Evolutionary conservation across 1,140 invertebrate genomes (phyloP).

Genomic region (Lordiphosa clarofinis): DNA sequence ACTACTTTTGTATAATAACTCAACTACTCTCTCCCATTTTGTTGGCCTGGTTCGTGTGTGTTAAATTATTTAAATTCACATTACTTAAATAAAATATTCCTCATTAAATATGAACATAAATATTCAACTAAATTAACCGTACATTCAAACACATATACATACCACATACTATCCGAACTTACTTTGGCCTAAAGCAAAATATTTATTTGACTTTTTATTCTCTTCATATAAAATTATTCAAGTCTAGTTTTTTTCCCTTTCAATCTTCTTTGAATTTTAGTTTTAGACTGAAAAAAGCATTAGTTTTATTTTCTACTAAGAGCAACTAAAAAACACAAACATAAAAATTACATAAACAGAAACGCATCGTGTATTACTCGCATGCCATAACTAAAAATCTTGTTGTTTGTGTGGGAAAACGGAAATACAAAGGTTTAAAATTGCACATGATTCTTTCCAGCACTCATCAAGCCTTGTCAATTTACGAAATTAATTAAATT

Average conservation of each 20-base stretch:
- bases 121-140: constrained; percentile 48
- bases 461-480: constrained; percentile 56
- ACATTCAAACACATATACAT: constrained; percentile 41
- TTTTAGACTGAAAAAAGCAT: constrained; percentile 42
- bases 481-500: constrained; percentile 73
- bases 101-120: constrained; percentile 47
- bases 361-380: constrained; percentile 12
- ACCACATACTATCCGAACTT: neutral
- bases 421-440: constrained; percentile 22
- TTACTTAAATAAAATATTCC: constrained; percentile 42
- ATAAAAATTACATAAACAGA: constrained; percentile 44
- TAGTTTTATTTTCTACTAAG: constrained; percentile 55
- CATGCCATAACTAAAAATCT: constrained; percentile 33
- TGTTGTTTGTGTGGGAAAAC: constrained; percentile 3
- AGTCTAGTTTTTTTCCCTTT: constrained; percentile 32
- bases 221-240: constrained; percentile 25
- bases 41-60: constrained; percentile 70
- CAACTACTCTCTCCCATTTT: no score
- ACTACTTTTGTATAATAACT: constrained; percentile 19
- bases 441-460: constrained; percentile 25
- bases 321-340: constrained; percentile 68
- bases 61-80: constrained; percentile 80
- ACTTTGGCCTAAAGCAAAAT: constrained; percentile 18
- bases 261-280: constrained; percentile 36
- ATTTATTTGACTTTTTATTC: constrained; percentile 35